phyloP scores from a whole-genome alignment of 2,797 vertebrate species.

The Artibeus jamaicensis region DNA sequence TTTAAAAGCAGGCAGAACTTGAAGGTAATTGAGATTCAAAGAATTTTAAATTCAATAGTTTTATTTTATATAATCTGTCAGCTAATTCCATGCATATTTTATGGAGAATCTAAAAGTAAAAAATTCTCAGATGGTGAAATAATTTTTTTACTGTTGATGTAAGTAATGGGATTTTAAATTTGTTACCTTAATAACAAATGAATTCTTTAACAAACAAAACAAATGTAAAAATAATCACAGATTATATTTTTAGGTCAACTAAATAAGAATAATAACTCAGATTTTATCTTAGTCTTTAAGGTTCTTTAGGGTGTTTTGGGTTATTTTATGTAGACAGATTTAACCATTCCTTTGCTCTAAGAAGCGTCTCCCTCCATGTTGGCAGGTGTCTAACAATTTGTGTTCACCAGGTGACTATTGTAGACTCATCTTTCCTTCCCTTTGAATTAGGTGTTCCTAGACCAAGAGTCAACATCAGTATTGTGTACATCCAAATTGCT shows the following conservation, averaged over 20 bases:
- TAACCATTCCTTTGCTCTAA: constrained; percentile 65
- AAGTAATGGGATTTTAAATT: not conserved
- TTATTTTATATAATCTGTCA: not conserved
- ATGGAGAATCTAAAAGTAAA: constrained; percentile 22
- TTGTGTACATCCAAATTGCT: constrained; percentile 68
- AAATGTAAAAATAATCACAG: not conserved
- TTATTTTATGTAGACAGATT: not conserved
- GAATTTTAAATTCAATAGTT: constrained; percentile 51
- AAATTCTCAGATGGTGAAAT: not conserved
- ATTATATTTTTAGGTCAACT: not conserved
- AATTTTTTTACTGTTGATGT: not conserved
- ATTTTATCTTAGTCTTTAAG: not conserved
- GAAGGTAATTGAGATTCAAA: constrained; percentile 37
- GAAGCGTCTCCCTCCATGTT: constrained; percentile 44
- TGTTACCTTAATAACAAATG: not conserved
- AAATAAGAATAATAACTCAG: not conserved
- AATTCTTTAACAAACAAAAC: not conserved
- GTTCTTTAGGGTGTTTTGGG: not conserved
- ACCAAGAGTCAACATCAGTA: constrained; percentile 67
- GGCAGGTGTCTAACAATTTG: constrained; percentile 68
- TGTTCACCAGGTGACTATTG: constrained; percentile 51
- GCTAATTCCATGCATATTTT: constrained; percentile 34
- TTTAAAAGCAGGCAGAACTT: constrained; percentile 60
- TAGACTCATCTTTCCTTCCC: constrained; percentile 30
- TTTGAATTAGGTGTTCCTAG: constrained; percentile 73